phyloP scores from a whole-genome alignment of 2,797 vertebrate species.

The Caiman crocodilus region DNA sequence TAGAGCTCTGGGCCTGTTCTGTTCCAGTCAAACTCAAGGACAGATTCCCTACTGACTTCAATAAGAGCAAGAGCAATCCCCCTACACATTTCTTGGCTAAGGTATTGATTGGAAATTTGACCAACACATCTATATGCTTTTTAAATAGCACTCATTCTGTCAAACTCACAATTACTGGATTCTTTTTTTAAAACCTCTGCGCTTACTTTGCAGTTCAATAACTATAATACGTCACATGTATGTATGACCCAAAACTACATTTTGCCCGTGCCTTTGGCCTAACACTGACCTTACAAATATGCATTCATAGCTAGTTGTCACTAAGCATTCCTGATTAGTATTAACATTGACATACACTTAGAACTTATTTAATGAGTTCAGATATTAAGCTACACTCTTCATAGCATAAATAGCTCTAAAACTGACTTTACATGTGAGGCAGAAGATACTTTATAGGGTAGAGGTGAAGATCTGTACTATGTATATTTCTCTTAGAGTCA shows the following conservation, averaged over 20 bases:
- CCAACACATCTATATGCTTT: background rate
- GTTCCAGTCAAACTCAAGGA: background rate
- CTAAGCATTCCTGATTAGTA: conserved; percentile 15
- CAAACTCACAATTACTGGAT: background rate
- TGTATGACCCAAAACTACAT: background rate
- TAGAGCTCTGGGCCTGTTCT: background rate
- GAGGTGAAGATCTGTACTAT: background rate
- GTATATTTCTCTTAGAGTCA: conserved; percentile 18
- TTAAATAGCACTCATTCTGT: background rate
- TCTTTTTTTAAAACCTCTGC: background rate
- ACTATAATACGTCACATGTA: background rate
- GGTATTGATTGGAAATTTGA: background rate
- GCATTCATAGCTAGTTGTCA: background rate
- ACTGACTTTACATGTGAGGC: background rate
- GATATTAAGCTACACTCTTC: background rate
- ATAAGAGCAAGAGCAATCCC: background rate
- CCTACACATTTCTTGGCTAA: background rate
- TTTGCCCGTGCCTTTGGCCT: conserved; percentile 32
- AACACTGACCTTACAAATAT: conserved; percentile 36
- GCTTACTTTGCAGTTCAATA: background rate
- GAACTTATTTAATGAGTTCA: conserved; percentile 43
- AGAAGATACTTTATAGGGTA: background rate
- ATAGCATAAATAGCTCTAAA: background rate
- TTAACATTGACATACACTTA: conserved; percentile 16
- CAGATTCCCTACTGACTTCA: background rate